Evolutionary conservation across 2,113 vertebrate species (phyloP).

Genomic region (Gracilinanus agilis): DNA sequence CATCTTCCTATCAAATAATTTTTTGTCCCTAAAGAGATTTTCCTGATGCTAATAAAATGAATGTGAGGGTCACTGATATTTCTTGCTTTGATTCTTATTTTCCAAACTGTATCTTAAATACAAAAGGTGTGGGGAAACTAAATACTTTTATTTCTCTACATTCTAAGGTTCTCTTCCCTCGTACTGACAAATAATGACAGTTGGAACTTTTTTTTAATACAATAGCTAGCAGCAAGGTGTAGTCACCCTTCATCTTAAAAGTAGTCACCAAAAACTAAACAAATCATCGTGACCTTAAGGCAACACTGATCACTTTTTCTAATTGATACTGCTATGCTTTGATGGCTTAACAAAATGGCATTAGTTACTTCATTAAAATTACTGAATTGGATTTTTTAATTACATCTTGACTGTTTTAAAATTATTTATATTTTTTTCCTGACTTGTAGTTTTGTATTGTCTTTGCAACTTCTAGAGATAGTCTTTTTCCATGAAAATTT

Average conservation of each 20-base stretch:
- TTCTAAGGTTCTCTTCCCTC: slow-evolving; percentile 68
- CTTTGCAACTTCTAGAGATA: slow-evolving; percentile 8
- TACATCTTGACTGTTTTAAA: slow-evolving; percentile 54
- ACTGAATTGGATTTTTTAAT: slow-evolving; percentile 14
- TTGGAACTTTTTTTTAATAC: slow-evolving; percentile 72
- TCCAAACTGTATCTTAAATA: slow-evolving; percentile 72
- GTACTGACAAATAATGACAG: slow-evolving; percentile 70
- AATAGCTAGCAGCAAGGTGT: slow-evolving; percentile 62
- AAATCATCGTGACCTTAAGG: slow-evolving; percentile 45
- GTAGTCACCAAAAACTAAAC: slow-evolving; percentile 52
- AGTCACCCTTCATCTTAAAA: slow-evolving; percentile 69
- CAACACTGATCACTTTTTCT: slow-evolving; percentile 58
- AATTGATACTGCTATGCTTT: slow-evolving; percentile 14
- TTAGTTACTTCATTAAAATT: slow-evolving; percentile 27
- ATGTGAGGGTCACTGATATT: slow-evolving; percentile 39
- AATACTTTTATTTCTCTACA: slow-evolving; percentile 65
- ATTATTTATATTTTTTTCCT: not conserved
- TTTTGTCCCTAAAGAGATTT: slow-evolving; percentile 55
- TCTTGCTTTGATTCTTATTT: slow-evolving; percentile 67
- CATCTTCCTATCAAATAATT: slow-evolving; percentile 75
- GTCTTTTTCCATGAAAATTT: slow-evolving; percentile 2
- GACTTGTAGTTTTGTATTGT: not conserved
- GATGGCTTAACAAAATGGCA: not conserved
- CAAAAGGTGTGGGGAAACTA: slow-evolving; percentile 67
- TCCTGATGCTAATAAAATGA: slow-evolving; percentile 51